Conservation (phyloP, 2,888 invertebrate genomes). For the Agrotis puta region DNA sequence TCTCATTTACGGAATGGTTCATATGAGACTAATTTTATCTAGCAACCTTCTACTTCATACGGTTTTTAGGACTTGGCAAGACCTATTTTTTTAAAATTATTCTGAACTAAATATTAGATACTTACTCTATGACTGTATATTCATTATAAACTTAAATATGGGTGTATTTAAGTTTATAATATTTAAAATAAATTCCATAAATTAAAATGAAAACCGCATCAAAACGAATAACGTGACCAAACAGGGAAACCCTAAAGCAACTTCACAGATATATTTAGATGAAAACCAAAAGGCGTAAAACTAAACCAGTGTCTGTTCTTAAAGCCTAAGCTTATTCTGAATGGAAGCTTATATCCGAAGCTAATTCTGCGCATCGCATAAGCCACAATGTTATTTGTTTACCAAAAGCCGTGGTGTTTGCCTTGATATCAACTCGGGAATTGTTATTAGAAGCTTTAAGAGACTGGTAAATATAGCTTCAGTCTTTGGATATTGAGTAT, state of each 20-base stretch:
- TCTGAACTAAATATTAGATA: too few relatives aligned
- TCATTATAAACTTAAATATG: too few relatives aligned
- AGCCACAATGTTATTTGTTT: conserved; percentile 73
- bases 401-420: conserved; percentile 74
- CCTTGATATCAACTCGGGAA: conserved; percentile 81
- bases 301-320: conserved; percentile 26
- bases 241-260: not conserved
- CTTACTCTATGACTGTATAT: too few relatives aligned
- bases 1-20: too few relatives aligned
- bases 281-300: not conserved
- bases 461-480: conserved; percentile 58
- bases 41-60: too few relatives aligned
- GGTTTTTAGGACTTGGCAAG: too few relatives aligned
- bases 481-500: conserved; percentile 18
- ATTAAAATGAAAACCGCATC: too few relatives aligned
- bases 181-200: too few relatives aligned
- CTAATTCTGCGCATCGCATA: conserved; percentile 75
- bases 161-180: too few relatives aligned
- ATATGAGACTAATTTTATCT: too few relatives aligned
- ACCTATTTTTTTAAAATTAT: too few relatives aligned
- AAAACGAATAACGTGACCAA: not conserved
- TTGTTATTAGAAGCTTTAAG: conserved; percentile 81
- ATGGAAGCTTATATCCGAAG: conserved; percentile 64
- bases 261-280: not conserved
- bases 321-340: conserved; percentile 8